These are phyloP conservation scores for Morinoia aosen DNA, from an alignment of 2,888 invertebrate species.

Conservation along the genomic window DNA sequence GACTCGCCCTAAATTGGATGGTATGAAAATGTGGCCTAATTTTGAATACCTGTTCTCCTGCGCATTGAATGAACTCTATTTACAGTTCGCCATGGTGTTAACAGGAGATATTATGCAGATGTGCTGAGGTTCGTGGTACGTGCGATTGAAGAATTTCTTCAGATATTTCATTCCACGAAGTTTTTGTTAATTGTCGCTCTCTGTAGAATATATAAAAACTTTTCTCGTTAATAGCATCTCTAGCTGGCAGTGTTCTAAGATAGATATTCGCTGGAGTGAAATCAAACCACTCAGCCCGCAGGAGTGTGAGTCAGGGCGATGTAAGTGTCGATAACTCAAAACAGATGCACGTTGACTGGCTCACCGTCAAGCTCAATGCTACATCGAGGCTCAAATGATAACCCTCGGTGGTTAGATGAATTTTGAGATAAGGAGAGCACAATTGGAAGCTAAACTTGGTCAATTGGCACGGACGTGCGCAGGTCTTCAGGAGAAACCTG, in stretches of 20 bases:
- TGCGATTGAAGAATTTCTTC: not conserved
- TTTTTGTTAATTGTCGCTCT: too few relatives aligned
- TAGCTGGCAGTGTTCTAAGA: not conserved
- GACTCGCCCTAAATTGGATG: not conserved
- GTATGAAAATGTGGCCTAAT: not conserved
- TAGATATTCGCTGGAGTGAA: not conserved
- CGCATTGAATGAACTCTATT: not conserved
- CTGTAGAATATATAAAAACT: not conserved
- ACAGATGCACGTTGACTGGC: not conserved
- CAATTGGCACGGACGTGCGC: slow-evolving; percentile 19
- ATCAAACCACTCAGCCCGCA: not conserved
- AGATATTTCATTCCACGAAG: not conserved
- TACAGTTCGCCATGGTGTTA: not conserved
- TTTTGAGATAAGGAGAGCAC: not conserved
- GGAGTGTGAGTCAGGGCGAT: not conserved
- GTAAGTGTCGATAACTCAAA: slow-evolving; percentile 7
- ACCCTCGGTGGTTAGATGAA: not conserved
- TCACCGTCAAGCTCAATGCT: not conserved
- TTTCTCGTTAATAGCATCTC: not conserved
- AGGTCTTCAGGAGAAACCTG: slow-evolving; percentile 1
- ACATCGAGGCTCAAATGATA: not conserved
- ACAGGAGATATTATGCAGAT: not conserved
- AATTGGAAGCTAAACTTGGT: slow-evolving; percentile 7
- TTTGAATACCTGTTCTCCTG: not conserved
- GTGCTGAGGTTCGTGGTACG: not conserved